Evolutionary conservation across 23 tunicate genomes (phyloP), one percentile per base, ranked within the genome.

Genomic region (Ascidia mentula): DNA sequence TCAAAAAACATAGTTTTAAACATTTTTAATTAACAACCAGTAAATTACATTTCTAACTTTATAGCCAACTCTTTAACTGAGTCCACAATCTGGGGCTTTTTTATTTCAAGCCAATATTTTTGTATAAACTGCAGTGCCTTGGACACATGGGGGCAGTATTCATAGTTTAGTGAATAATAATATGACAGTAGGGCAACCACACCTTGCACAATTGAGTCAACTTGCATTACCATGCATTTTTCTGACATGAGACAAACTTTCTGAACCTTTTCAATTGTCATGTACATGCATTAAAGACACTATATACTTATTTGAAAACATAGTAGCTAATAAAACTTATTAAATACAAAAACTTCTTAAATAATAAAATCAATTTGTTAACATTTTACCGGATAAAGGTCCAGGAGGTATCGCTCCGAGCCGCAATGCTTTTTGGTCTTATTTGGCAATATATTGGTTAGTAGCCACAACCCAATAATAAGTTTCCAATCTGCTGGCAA

Each of bases 61-160:
- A 53, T 53, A 5, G 65, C 65, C 65, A 53, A 9, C 65, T 53
- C 65, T 53, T 53, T 53, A 53, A 53, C 65, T 5, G 65, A 53
- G 65, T 53, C 65, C 7, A 53, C 65, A 53, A 53, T 53, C 65
- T 5, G 65, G 7, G 65, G 65, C 65, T 53, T 53, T 53, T 53
- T 53, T 53, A 53, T 53, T 53, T 53, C 65, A 53, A 53, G 65
- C 65, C 65, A 53, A 53, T 53, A 53, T 5, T 53, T 53, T 53
- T 53, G 65, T 5, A 53, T 9, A 53, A 53, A 53, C 65, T 53
- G 65, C 65, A 53, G 65, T 6, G 65, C 65, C 65, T 53, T 53
- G 65, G 12, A 53, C 65, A 53, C 65, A 53, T 53, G 65, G 65
- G 65, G 65, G 65, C 65, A 53, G 65, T 53, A 53, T 53, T 53